phyloP scores from a whole-genome alignment of 1,140 invertebrate genomes.

The Formica selysi region DNA sequence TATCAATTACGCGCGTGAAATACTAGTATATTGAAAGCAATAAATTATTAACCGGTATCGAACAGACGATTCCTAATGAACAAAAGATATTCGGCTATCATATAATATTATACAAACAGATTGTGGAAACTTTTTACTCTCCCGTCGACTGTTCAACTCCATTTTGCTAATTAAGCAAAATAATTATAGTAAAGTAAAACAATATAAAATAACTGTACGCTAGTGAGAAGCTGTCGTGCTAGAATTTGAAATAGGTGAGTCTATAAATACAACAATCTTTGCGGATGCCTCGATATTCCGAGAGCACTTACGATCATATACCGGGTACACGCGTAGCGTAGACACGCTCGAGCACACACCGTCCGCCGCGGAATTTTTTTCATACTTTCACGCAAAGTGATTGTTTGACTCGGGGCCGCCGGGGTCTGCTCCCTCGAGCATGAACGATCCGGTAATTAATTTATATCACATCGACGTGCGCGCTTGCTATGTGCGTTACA shows the following conservation, averaged over 20 bases:
- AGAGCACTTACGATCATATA: conserved; percentile 42
- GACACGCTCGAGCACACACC: conserved; percentile 55
- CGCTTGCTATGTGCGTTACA: conserved; percentile 73
- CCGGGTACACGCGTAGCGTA: neutral
- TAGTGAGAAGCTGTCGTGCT: conserved; percentile 51
- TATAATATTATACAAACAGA: conserved; percentile 41
- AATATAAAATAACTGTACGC: conserved; percentile 46
- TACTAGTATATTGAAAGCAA: conserved; percentile 51
- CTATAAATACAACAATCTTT: conserved; percentile 57
- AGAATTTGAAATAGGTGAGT: conserved; percentile 73
- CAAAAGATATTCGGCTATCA: conserved; percentile 64
- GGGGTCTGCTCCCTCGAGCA: conserved; percentile 83
- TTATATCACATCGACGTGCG: conserved; percentile 83
- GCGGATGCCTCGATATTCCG: conserved; percentile 61
- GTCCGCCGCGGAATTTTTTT: conserved; percentile 81
- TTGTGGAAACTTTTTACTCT: conserved; percentile 40
- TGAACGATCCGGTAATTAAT: conserved; percentile 85
- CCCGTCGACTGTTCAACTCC: neutral
- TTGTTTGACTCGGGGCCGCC: conserved; percentile 82
- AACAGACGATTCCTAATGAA: conserved; percentile 66
- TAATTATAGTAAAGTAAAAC: conserved; percentile 44
- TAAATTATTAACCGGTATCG: conserved; percentile 69
- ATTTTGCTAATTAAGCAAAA: neutral
- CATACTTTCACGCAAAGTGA: conserved; percentile 86
- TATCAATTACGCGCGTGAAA: conserved; percentile 74